phyloP scores from a whole-genome alignment of 2,113 vertebrate species.

The Bothrops jararaca region DNA sequence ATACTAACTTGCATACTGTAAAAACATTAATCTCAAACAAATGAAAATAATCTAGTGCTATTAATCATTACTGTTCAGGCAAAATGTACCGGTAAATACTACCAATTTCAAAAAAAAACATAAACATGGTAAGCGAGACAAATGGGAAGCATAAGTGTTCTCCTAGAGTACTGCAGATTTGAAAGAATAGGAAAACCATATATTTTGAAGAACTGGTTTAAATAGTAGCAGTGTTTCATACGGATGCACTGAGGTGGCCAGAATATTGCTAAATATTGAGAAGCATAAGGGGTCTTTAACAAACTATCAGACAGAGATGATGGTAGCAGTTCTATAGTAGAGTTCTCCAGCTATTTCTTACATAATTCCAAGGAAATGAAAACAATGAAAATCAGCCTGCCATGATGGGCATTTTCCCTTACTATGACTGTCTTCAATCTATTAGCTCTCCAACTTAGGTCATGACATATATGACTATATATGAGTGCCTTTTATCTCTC shows the following conservation, averaged over 20 bases:
- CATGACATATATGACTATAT: conserved; percentile 22
- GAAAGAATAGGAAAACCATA: neutral
- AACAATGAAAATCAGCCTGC: neutral
- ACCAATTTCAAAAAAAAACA: neutral
- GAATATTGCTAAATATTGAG: conserved; percentile 14
- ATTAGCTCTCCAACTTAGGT: neutral
- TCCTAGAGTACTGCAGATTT: neutral
- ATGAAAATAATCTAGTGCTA: neutral
- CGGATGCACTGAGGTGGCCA: neutral
- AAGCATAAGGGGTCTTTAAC: neutral
- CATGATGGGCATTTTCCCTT: neutral
- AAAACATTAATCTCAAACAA: neutral
- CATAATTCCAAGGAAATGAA: conserved; percentile 27
- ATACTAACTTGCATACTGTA: neutral
- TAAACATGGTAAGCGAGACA: fast-evolving
- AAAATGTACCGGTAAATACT: neutral
- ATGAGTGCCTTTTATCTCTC: neutral
- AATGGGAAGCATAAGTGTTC: neutral
- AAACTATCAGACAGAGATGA: conserved; percentile 25
- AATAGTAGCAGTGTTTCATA: conserved; percentile 13
- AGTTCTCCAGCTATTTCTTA: conserved; percentile 13
- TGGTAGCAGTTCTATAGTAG: neutral
- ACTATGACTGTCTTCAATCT: conserved; percentile 11
- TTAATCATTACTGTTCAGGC: neutral
- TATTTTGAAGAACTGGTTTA: neutral